These are phyloP conservation scores for Alces alces DNA, from an alignment of 2,113 vertebrate genomes.

Conservation along the genomic window DNA sequence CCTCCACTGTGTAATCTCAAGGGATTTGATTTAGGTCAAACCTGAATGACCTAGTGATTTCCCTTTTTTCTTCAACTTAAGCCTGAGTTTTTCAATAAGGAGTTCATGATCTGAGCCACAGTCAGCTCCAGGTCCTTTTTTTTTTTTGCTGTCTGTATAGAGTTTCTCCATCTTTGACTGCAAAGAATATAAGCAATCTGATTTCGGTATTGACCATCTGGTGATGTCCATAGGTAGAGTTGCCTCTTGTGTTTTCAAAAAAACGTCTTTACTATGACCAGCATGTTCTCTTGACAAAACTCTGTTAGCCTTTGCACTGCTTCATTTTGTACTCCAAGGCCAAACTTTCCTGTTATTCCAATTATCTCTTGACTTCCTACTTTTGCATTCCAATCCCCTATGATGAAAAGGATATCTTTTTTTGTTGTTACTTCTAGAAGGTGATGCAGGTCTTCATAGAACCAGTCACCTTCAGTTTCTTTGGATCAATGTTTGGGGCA, in stretches of 20 bases:
- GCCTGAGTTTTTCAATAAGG: not conserved
- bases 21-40: not conserved
- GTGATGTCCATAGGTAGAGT: not conserved
- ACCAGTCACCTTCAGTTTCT: not conserved
- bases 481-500: not conserved
- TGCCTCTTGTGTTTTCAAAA: not conserved
- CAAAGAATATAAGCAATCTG: not conserved
- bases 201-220: not conserved
- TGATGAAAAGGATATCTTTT: not conserved
- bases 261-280: not conserved
- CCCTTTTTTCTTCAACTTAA: not conserved
- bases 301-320: not conserved
- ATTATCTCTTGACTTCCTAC: not conserved
- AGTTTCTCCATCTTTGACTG: not conserved
- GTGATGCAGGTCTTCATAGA: not conserved
- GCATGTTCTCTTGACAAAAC: not conserved
- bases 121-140: not conserved
- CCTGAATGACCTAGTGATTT: not conserved
- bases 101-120: not conserved
- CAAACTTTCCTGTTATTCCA: not conserved
- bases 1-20: not conserved
- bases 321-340: not conserved
- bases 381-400: not conserved
- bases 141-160: not conserved
- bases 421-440: not conserved